Evolutionary conservation across 2,888 invertebrate species (phyloP).

Genomic region (Junonia oenone): DNA sequence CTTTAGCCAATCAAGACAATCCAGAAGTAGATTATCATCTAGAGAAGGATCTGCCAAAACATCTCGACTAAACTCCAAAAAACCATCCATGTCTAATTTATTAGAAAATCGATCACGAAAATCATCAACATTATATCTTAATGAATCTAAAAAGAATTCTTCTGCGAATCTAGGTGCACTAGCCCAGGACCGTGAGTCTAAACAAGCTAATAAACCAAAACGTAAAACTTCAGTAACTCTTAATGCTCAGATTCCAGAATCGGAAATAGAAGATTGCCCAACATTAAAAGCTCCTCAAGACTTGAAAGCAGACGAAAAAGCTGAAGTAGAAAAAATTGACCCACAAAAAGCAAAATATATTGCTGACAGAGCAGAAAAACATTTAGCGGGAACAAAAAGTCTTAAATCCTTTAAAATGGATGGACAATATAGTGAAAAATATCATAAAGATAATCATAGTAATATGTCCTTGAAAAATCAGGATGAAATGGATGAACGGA

Average conservation of each 20-base stretch:
- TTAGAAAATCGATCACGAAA: constrained; percentile 65
- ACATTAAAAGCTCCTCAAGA: constrained; percentile 73
- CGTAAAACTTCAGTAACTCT: constrained; percentile 61
- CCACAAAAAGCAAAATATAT: constrained; percentile 61
- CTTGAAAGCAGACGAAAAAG: constrained; percentile 74
- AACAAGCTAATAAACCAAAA: constrained; percentile 51
- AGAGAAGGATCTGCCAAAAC: constrained; percentile 62
- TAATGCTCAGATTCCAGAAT: constrained; percentile 65
- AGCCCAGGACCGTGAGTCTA: constrained; percentile 51
- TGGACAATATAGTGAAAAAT: constrained; percentile 61
- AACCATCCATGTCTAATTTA: constrained; percentile 70
- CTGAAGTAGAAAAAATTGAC: constrained; percentile 60
- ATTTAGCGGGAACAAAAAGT: constrained; percentile 57
- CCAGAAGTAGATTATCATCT: constrained; percentile 60
- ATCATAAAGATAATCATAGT: constrained; percentile 62
- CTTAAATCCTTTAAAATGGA: constrained; percentile 66
- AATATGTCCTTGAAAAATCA: constrained; percentile 58
- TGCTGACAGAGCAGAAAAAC: constrained; percentile 59
- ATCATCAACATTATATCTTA: constrained; percentile 66
- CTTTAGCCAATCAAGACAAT: constrained; percentile 75
- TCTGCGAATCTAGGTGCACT: constrained; percentile 56
- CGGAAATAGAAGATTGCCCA: constrained; percentile 74
- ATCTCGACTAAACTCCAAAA: constrained; percentile 69
- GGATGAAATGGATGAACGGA: constrained; percentile 63
- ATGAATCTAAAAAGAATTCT: constrained; percentile 74